Conservation (phyloP, 2,797 vertebrate species). For the Crypturellus tataupa region DNA sequence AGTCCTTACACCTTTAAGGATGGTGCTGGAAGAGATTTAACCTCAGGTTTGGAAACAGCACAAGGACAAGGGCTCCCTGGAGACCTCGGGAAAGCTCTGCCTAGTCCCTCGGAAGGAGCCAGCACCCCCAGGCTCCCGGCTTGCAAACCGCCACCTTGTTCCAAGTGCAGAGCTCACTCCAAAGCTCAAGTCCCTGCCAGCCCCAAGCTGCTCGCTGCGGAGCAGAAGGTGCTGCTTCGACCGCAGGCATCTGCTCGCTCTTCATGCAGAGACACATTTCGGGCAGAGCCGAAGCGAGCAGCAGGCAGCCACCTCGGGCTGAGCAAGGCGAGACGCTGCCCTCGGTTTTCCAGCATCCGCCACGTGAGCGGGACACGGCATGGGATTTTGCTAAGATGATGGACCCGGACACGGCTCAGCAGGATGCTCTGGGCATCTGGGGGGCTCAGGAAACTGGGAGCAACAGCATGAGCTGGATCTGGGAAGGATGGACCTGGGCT, state of each 20-base stretch:
- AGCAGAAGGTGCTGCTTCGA: background rate
- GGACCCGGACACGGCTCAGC: background rate
- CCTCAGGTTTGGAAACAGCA: no score
- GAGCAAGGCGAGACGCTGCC: background rate
- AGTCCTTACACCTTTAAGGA: background rate
- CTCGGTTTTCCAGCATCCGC: background rate
- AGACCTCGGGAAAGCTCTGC: background rate
- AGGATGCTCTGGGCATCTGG: background rate
- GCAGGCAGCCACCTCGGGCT: background rate
- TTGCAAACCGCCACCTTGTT: background rate
- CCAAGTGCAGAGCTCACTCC: background rate
- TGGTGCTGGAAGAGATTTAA: background rate
- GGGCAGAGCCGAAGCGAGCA: background rate
- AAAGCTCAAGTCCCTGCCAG: background rate
- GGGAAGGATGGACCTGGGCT: fast-evolving
- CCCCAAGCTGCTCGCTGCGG: background rate
- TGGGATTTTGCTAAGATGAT: background rate
- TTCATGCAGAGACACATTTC: background rate
- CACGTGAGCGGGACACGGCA: fast-evolving
- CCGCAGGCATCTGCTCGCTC: background rate
- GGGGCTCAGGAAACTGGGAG: background rate
- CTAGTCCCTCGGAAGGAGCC: background rate
- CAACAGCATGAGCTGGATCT: background rate
- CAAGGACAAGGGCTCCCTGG: background rate
- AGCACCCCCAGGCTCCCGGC: background rate